Base-by-base conservation (phyloP, 2,113 vertebrate species). In the Leucopsar rothschildi region DNA sequence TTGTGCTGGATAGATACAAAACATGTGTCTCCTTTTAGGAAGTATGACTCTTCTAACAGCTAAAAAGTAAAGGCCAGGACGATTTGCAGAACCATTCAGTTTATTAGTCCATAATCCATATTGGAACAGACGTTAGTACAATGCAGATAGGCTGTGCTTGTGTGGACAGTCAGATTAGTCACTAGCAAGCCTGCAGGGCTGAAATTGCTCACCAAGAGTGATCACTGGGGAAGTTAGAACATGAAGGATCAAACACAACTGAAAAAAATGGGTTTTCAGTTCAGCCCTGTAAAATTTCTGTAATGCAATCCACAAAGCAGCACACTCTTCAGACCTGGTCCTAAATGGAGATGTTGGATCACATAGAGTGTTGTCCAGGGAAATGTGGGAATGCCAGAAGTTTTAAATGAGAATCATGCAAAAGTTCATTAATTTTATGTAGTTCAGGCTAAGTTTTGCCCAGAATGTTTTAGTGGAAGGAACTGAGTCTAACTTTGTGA, bases 181-280 rank as follows among this genome's bases (percentile, higher is more conserved):
- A 98, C 98, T 97, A 98, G 97, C 20, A 98, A 98, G 98, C 98
- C 98, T 98, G 96, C 97, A 97, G 95, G 98, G 98, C 97, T 98
- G 98, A 63, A 82, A 65, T 76, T 55, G 91, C 86, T 94, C 44
- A 45, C 80, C 2, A 2, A 42, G 69, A 65, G 33, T 4, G 56
- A 87, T 77, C 35, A 31, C 57, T 45, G 71, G 63, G 66, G 61
- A 88, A 86, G 60, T 33, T 45, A 5, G 45, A 89, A 79, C 44
- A 42, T 21, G n/a, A 93, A 57, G 61, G 59, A 47, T 61, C 84
- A 87, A 94, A 61, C 57, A 50, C 18, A 90, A 61, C 68, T 83
- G 59, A 37, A 61, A 82, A 42, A 60, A 27, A 2, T 3, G 11
- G 6, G 16, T 8, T 53, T 75, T 61, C 57, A 45, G 28, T 79